Evolutionary conservation across 2,797 vertebrate species (phyloP).

Genomic region (Carduelis carduelis): DNA sequence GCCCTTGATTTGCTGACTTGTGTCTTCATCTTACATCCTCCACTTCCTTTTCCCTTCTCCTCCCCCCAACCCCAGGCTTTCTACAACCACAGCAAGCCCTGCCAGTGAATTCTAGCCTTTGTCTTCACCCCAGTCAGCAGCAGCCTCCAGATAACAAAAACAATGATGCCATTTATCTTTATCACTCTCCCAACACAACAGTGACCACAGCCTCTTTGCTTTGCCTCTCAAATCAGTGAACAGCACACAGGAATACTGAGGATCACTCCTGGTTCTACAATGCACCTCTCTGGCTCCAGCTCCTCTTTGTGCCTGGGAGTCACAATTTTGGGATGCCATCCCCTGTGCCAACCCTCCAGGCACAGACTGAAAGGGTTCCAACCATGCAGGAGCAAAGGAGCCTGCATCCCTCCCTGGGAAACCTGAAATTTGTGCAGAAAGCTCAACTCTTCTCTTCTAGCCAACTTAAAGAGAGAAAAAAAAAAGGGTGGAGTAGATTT

Average conservation of each 20-base stretch:
- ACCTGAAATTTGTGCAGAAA: background rate
- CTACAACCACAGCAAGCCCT: background rate
- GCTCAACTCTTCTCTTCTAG: background rate
- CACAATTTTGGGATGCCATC: background rate
- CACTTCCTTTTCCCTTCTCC: slow-evolving; percentile 31
- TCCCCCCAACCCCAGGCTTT: background rate
- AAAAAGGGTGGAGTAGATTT: background rate
- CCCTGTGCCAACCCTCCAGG: background rate
- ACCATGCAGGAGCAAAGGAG: background rate
- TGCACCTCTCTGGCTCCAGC: background rate
- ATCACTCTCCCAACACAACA: background rate
- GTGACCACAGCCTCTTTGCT: background rate
- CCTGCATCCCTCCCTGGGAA: background rate
- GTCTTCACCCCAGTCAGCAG: slow-evolving; percentile 15
- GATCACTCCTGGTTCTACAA: background rate
- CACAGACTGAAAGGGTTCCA: background rate
- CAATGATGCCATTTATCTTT: slow-evolving; percentile 42
- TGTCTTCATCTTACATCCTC: background rate
- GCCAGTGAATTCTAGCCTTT: slow-evolving; percentile 42
- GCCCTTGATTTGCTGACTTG: background rate
- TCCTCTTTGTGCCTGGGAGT: background rate
- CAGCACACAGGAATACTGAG: background rate
- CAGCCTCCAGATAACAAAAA: slow-evolving; percentile 30
- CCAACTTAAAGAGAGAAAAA: background rate
- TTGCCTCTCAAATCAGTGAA: background rate